Evolutionary conservation across 30 jellyfish, hydroid and myxozoan genomes (phyloP).

Genomic region (Rhopilema esculentum): DNA sequence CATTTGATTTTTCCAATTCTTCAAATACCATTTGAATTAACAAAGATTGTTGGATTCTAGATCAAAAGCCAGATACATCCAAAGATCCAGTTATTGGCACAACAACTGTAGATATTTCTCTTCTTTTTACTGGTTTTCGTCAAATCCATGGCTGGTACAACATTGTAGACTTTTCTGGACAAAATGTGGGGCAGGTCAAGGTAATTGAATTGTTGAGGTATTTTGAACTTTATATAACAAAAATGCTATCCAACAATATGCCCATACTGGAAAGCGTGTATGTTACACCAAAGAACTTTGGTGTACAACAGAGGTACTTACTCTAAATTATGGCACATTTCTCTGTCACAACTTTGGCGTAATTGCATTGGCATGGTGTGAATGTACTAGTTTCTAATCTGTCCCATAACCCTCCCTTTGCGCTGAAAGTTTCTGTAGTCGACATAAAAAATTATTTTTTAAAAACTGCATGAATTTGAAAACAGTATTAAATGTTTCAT

Average conservation of each 20-base stretch:
- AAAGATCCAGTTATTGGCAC: constrained; percentile 78
- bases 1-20: background rate
- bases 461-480: no score
- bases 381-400: no score
- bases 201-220: background rate
- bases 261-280: no score
- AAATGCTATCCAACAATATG: background rate
- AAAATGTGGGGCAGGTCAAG: constrained; percentile 86
- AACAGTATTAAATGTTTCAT: no score
- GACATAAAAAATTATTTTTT: no score
- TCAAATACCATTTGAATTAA: background rate
- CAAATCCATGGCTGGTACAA: constrained; percentile 93
- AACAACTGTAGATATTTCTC: constrained; percentile 81
- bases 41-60: background rate
- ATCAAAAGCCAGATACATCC: constrained; percentile 33
- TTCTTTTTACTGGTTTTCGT: constrained; percentile 77
- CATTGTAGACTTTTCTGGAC: constrained; percentile 69
- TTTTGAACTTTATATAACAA: background rate
- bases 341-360: no score
- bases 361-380: no score
- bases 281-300: no score
- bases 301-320: no score
- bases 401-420: no score
- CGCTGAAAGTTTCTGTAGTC: no score
- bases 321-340: no score